phyloP scores from a whole-genome alignment of 2,888 invertebrate species.

The Drosophila ezoana region DNA sequence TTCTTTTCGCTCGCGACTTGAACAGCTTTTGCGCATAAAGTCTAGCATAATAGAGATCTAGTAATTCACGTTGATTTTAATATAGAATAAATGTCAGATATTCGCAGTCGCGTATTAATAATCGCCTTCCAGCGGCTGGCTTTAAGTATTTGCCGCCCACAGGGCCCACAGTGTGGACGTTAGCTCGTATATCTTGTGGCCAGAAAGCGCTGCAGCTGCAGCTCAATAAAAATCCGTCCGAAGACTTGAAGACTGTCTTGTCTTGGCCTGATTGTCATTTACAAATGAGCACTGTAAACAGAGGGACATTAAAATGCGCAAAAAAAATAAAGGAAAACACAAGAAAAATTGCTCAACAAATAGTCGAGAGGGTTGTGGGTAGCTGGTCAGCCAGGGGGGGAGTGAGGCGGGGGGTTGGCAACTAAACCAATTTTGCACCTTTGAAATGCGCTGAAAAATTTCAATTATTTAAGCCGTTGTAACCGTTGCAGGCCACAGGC shows the following conservation, averaged over 20 bases:
- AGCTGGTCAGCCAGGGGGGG: background rate
- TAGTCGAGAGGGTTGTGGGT: slow-evolving; percentile 16
- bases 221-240: slow-evolving; percentile 37
- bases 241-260: slow-evolving; percentile 1
- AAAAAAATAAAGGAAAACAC: background rate
- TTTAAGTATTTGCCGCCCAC: slow-evolving; percentile 40
- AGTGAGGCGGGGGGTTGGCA: background rate
- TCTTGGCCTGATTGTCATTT: slow-evolving; percentile 56
- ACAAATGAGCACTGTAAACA: slow-evolving; percentile 54
- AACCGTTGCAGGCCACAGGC: slow-evolving; percentile 10
- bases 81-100: slow-evolving; percentile 23
- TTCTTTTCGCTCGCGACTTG: background rate
- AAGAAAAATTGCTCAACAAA: slow-evolving; percentile 47
- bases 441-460: slow-evolving; percentile 56
- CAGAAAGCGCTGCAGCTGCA: slow-evolving; percentile 26
- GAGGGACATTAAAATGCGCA: slow-evolving; percentile 48
- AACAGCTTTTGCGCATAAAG: background rate
- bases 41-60: slow-evolving; percentile 16
- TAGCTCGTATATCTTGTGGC: slow-evolving; percentile 27
- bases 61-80: slow-evolving; percentile 6
- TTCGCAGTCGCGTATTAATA: slow-evolving; percentile 15
- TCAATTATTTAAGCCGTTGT: slow-evolving; percentile 62
- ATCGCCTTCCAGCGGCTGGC: slow-evolving; percentile 22
- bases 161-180: slow-evolving; percentile 5
- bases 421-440: slow-evolving; percentile 61